Evolutionary conservation across 2,113 vertebrate genomes (phyloP).

Genomic region (Cichladusa arquata): DNA sequence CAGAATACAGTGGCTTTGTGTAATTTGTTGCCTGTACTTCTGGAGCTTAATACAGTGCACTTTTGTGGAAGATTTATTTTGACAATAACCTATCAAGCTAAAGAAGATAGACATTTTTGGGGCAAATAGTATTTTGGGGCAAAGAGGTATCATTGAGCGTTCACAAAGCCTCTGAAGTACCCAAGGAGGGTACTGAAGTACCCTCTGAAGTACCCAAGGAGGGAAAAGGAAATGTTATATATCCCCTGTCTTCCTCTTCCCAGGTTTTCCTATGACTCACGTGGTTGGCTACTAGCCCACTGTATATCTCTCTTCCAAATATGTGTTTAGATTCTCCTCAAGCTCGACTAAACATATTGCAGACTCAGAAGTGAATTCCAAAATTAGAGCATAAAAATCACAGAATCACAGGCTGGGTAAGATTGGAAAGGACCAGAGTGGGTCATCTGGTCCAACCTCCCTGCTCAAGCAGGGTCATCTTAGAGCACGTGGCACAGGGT

Average conservation of each 20-base stretch:
- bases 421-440: neutral
- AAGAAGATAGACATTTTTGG: neutral
- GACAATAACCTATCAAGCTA: neutral
- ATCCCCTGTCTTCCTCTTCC: neutral
- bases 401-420: neutral
- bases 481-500: too few species aligned
- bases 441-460: fast-evolving
- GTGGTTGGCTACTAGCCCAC: neutral
- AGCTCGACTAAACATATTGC: neutral
- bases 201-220: neutral
- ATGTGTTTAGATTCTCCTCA: neutral
- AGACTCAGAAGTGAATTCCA: neutral
- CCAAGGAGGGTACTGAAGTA: neutral
- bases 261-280: neutral
- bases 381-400: neutral
- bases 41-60: neutral
- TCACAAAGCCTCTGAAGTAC: neutral
- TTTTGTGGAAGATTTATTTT: neutral
- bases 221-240: neutral
- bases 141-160: neutral
- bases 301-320: neutral
- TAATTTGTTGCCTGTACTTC: neutral
- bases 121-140: neutral
- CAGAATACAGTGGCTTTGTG: neutral
- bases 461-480: neutral